Conservation (phyloP, 53 echinoderm and acorn worm species). For the Patiria pectinifera region DNA sequence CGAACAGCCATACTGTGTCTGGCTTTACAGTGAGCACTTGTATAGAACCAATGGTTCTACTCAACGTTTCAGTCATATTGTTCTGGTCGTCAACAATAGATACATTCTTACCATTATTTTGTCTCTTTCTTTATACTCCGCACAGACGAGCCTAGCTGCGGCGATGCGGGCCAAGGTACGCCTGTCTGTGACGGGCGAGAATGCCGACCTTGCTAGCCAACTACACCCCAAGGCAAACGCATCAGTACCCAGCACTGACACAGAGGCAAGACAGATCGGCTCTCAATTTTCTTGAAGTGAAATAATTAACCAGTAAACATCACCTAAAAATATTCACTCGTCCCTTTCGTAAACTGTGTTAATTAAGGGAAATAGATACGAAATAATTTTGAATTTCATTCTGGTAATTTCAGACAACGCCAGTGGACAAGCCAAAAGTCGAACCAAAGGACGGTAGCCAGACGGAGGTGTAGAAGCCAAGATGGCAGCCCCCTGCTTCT, state of each 20-base stretch:
- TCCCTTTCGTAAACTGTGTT: too few relatives aligned
- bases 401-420: constrained; percentile 40
- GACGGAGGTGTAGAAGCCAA: constrained; percentile 44
- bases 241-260: constrained; percentile 41
- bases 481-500: constrained; percentile 11
- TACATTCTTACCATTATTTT: neutral
- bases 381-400: neutral
- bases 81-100: neutral
- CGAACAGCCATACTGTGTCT: too few relatives aligned
- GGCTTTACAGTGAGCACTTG: too few relatives aligned
- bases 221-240: constrained; percentile 25
- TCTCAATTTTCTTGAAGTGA: too few relatives aligned
- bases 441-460: constrained; percentile 47
- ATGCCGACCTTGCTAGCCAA: constrained; percentile 48
- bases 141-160: constrained; percentile 72
- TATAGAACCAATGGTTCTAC: neutral
- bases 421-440: constrained; percentile 43
- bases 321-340: too few relatives aligned
- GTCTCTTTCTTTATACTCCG: neutral
- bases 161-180: constrained; percentile 94
- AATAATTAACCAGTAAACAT: too few relatives aligned
- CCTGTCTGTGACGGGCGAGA: constrained; percentile 92
- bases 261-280: neutral
- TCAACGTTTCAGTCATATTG: neutral
- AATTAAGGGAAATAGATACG: too few relatives aligned